Evolutionary conservation across 2,797 vertebrate species (phyloP).

Genomic region (Premnoplex brunnescens): DNA sequence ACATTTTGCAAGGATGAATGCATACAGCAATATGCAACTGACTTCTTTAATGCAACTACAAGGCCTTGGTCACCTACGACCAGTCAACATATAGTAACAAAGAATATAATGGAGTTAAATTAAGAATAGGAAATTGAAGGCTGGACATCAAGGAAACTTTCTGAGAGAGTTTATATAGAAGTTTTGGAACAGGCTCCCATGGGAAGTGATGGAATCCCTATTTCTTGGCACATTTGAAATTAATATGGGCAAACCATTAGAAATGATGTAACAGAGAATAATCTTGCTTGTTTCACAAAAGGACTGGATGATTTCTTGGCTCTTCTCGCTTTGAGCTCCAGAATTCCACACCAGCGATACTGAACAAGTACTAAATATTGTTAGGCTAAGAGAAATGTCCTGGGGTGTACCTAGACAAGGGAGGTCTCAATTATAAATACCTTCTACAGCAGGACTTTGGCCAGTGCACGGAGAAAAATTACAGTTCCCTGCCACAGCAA

Average conservation of each 20-base stretch:
- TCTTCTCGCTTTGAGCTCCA: not conserved
- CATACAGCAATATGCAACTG: not conserved
- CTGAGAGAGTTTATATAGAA: conserved; percentile 4
- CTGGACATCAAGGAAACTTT: conserved; percentile 20
- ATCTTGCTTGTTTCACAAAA: not conserved
- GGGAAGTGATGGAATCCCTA: not conserved
- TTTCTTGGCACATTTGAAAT: conserved; percentile 1
- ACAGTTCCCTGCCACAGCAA: not conserved
- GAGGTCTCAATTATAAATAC: not conserved
- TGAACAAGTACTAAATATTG: not conserved
- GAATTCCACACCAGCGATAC: not conserved
- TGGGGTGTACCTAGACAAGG: not conserved
- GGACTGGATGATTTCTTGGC: not conserved
- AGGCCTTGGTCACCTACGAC: not conserved
- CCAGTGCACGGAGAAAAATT: not conserved
- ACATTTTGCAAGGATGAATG: not conserved
- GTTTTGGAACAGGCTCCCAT: not conserved
- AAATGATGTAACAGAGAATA: conserved; percentile 4
- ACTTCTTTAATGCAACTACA: not conserved
- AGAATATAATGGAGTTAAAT: not conserved
- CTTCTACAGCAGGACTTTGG: not conserved
- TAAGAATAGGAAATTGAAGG: conserved; percentile 27
- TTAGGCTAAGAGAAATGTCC: not conserved
- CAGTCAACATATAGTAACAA: not conserved
- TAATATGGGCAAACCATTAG: not conserved